These are phyloP conservation scores for Microtus oregoni DNA, from an alignment of 2,113 vertebrate species.

Conservation along the genomic window DNA sequence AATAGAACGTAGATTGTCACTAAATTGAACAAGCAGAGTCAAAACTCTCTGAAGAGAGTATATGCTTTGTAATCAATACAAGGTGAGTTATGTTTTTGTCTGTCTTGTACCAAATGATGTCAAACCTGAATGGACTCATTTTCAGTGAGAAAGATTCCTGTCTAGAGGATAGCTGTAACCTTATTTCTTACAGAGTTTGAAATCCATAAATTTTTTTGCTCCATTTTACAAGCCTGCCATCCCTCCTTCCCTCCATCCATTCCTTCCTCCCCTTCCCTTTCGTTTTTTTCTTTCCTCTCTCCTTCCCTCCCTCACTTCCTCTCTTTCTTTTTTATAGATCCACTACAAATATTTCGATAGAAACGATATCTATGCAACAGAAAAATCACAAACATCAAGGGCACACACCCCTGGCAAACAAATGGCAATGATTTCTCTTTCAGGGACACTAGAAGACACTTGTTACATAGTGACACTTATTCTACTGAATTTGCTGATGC, in stretches of 20 bases:
- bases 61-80: slow-evolving; percentile 66
- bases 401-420: background rate
- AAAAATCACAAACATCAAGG: background rate
- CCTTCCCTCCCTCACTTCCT: background rate
- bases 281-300: background rate
- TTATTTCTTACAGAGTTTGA: slow-evolving; percentile 11
- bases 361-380: background rate
- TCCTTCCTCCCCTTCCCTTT: background rate
- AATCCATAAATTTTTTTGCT: background rate
- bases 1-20: slow-evolving; percentile 60
- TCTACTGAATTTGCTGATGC: slow-evolving; percentile 48
- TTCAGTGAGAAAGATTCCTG: slow-evolving; percentile 12
- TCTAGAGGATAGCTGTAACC: background rate
- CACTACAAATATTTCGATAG: background rate
- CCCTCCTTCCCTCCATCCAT: rapidly evolving
- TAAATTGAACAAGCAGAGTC: slow-evolving; percentile 51
- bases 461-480: slow-evolving; percentile 56
- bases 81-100: slow-evolving; percentile 62
- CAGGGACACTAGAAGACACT: slow-evolving; percentile 30
- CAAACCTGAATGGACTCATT: slow-evolving; percentile 34
- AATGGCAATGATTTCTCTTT: slow-evolving; percentile 51
- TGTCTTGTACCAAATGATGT: slow-evolving; percentile 3
- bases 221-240: background rate
- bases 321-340: background rate
- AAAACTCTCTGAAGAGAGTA: background rate